Conservation (phyloP, 2,113 vertebrate genomes). For the Nothocercus julius region DNA sequence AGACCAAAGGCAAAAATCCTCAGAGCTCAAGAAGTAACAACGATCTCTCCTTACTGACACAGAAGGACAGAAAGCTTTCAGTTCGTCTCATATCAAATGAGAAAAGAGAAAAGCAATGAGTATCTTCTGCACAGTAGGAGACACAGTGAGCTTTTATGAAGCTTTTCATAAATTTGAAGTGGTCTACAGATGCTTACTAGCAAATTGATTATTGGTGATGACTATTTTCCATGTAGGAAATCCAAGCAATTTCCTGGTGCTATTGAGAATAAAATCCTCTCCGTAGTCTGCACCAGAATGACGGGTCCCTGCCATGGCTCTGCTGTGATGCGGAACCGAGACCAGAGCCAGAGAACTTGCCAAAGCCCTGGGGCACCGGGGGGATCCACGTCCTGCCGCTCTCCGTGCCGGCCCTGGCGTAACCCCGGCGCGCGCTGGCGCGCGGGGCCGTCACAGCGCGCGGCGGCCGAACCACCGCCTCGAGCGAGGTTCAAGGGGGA, state of each 20-base stretch:
- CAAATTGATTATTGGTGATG: not conserved
- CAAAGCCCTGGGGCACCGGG: slow-evolving; percentile 19
- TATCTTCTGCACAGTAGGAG: not conserved
- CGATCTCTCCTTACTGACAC: not conserved
- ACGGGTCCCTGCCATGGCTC: not conserved
- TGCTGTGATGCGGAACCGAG: not conserved
- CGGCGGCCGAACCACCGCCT: no score
- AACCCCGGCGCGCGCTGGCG: not conserved
- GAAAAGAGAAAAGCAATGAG: not conserved
- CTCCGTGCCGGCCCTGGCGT: not conserved
- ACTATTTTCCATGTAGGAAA: not conserved
- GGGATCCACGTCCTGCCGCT: not conserved
- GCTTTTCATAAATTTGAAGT: not conserved
- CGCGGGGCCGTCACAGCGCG: no score
- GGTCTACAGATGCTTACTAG: not conserved
- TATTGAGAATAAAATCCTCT: not conserved
- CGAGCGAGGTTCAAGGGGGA: not conserved
- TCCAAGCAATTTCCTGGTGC: fast-evolving
- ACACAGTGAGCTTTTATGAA: not conserved
- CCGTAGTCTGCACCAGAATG: not conserved
- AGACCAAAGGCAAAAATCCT: not conserved
- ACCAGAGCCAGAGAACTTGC: not conserved
- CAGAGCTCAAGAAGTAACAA: not conserved
- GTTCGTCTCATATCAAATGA: not conserved
- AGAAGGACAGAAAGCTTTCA: not conserved